phyloP scores from a whole-genome alignment of 2,888 invertebrate species.

The Calameuta filiformis region DNA sequence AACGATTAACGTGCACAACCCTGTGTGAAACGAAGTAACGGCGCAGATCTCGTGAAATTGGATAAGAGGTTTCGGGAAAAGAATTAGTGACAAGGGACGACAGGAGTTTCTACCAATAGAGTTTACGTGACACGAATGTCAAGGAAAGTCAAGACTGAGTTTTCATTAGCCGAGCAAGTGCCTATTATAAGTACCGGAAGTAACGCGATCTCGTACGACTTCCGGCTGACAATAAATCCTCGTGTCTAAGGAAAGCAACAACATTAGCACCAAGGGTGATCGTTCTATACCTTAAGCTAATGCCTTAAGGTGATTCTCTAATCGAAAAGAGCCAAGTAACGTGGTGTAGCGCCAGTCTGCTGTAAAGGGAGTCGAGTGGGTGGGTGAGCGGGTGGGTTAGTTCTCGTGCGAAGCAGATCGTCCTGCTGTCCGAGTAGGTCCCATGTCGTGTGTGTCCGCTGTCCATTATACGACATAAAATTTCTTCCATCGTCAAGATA shows the following conservation, averaged over 20 bases:
- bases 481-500: slow-evolving; percentile 62
- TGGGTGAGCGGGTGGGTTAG: not conserved
- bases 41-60: not conserved
- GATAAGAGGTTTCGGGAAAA: not conserved
- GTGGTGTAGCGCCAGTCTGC: not conserved
- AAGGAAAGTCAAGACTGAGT: not conserved
- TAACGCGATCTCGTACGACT: not conserved
- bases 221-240: not conserved
- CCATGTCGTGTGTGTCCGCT: slow-evolving; percentile 37
- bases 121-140: not conserved
- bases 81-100: not conserved
- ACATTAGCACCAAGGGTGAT: not conserved
- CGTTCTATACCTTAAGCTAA: not conserved
- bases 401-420: slow-evolving; percentile 31
- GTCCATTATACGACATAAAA: slow-evolving; percentile 64
- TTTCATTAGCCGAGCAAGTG: not conserved
- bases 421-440: slow-evolving; percentile 24
- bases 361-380: not conserved
- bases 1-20: not conserved
- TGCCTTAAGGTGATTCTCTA: not conserved
- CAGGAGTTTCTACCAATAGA: no score
- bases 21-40: not conserved
- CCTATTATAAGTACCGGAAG: not conserved
- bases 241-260: not conserved
- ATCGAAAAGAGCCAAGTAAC: not conserved